Evolutionary conservation across 2,797 vertebrate genomes (phyloP), one percentile per base, ranked within the genome.

Genomic region (Pempheris klunzingeri): DNA sequence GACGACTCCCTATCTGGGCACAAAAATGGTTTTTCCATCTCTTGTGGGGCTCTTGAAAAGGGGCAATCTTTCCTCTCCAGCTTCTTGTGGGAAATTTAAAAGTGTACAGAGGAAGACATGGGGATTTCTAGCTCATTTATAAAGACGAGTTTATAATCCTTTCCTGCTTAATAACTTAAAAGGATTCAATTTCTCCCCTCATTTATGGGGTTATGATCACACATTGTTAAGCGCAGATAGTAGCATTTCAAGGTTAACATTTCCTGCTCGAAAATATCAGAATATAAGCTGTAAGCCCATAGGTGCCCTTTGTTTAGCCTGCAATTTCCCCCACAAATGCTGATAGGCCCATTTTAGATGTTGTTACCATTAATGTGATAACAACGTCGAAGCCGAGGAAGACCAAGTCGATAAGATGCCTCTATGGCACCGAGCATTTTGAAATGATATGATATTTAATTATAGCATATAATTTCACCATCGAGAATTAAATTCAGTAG

Each of bases 81-180:
- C 93, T 94, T 92, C 93, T 94, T 93, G 92, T 90, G 92, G 92
- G 89, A 93, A 93, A 94, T 94, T 90, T 92, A 87, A 87, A 92
- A 94, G 91, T 92, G 91, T 92, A 92, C 92, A 92, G 92, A 91
- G 88, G 90, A 94, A 94, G 92, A 94, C 94, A 93, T 93, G 93
- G 91, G 91, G 92, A 94, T 94, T 93, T 94, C 90, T 94, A 92
- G 90, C 93, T 94, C 92, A 91, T 92, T 92, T 94, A 93, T 92
- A 94, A 94, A 94, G 92, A 93, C 89, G 86, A 93, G 88, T 95
- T 94, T 91, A 93, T 94, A 94, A 94, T 95, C 93, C 93, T 92
- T 92, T 93, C 92, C 87, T 94, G 92, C 92, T 94, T 93, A 95
- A 94, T 95, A 95, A 94, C 93, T 93, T 93, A 93, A 95, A 93